Evolutionary conservation across 1,140 invertebrate genomes (phyloP), one percentile per base, ranked within the genome.

Genomic region (Wiebesia pumilae): DNA sequence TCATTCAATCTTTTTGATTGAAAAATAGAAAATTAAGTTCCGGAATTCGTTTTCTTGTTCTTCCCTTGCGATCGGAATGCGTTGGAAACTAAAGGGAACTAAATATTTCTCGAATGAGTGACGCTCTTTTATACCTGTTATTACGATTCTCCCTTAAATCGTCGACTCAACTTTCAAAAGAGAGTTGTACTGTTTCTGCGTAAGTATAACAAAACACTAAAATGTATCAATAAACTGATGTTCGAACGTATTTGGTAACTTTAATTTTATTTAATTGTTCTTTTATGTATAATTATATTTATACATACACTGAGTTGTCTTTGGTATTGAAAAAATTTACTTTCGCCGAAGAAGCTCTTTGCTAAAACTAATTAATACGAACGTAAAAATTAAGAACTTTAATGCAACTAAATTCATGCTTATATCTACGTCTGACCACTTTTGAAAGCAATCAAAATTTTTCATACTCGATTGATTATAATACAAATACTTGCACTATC

Each of bases 1-100:
- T 69, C 27, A 67, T 69, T 69, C 62, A 69, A 69, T 81, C 80
- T 69, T 62, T 51, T 83, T 54, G 81, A 83, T 83, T 33, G 81
- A 51, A 83, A 83, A 83, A 77, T 40, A 54, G 69, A 75, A 83
- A 75, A 62, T 83, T 77, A 62, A 77, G 62, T 16, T 19, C 10
- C 71, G 51, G 51, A 62, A 62, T 83, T 83, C 47, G 81, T 69
- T 71, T 67, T 51, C 65, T 40, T 54, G 10, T 21, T 27, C 4
- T 27, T 62, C 27, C 24, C 24, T 3, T 21, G 2, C 24, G 21
- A 62, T 27, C 4, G 58, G 58, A 62, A 27, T 62, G 58, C 24
- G 58, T 27, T 62, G 58, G 3, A 62, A 62, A 62, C 58, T 62
- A 62, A 54, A 27, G 58, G 58, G 24, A 27, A 24, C 27, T 54